These are phyloP conservation scores for Salvelinus alpinus DNA, from an alignment of 2,113 vertebrate species.

Conservation along the genomic window DNA sequence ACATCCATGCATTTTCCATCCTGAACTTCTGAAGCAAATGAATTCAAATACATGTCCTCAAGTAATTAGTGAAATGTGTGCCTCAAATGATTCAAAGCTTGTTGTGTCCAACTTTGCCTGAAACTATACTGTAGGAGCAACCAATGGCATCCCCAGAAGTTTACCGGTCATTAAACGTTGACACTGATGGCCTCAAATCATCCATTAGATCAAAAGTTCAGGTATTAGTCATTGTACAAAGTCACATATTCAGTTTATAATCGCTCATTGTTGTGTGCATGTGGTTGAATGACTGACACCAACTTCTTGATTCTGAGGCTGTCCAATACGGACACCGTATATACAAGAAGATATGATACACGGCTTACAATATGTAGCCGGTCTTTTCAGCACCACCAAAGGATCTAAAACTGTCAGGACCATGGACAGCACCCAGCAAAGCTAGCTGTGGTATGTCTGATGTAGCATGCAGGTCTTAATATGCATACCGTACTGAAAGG, in stretches of 20 bases:
- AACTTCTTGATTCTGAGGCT: too few species aligned
- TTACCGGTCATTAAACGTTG: constrained; percentile 10
- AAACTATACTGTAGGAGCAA: constrained; percentile 1
- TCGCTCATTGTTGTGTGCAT: neutral
- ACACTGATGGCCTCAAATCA: constrained; percentile 25
- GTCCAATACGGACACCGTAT: too few species aligned
- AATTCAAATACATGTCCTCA: neutral
- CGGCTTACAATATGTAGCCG: too few species aligned
- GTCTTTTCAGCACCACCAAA: constrained; percentile 20
- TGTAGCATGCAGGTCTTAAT: too few species aligned
- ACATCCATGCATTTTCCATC: constrained; percentile 8
- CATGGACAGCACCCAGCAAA: constrained; percentile 11
- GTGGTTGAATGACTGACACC: too few species aligned
- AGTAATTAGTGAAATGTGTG: constrained; percentile 5
- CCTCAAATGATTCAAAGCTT: neutral
- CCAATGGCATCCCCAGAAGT: constrained; percentile 1
- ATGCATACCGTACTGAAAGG: too few species aligned
- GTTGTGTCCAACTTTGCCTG: constrained; percentile 15
- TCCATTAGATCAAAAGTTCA: constrained; percentile 15
- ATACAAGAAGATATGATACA: too few species aligned
- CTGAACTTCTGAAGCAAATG: neutral
- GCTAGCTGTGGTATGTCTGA: neutral
- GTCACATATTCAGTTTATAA: neutral
- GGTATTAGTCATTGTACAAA: neutral
- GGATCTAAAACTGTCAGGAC: constrained; percentile 26